These are phyloP conservation scores for Epistrophe grossulariae DNA, from an alignment of 2,888 invertebrate species.

Conservation along the genomic window DNA sequence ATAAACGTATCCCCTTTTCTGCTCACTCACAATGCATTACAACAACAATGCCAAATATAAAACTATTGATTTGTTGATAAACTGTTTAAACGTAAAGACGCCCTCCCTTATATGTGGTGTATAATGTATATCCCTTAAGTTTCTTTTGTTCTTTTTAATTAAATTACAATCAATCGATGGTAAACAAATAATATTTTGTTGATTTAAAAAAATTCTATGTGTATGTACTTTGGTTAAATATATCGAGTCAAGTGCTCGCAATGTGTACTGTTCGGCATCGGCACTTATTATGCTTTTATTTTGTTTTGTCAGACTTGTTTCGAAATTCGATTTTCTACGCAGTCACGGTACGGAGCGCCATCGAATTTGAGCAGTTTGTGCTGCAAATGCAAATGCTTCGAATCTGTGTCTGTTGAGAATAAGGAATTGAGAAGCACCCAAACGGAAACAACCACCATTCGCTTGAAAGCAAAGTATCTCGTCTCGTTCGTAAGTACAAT, in stretches of 20 bases:
- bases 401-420: slow-evolving; percentile 43
- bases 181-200: slow-evolving; percentile 31
- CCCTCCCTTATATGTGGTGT: background rate
- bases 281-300: slow-evolving; percentile 5
- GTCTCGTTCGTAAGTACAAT: background rate
- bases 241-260: slow-evolving; percentile 3
- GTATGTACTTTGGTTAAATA: slow-evolving; percentile 5
- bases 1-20: slow-evolving; percentile 30
- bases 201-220: slow-evolving; percentile 19
- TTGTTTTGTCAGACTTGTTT: slow-evolving; percentile 22
- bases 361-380: slow-evolving; percentile 8
- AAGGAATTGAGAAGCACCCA: slow-evolving; percentile 26
- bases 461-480: slow-evolving; percentile 17
- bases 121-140: background rate
- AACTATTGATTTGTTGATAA: slow-evolving; percentile 49
- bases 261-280: slow-evolving; percentile 3
- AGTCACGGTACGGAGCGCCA: background rate
- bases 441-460: slow-evolving; percentile 50
- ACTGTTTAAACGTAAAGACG: slow-evolving; percentile 23
- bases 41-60: slow-evolving; percentile 34
- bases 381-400: slow-evolving; percentile 58
- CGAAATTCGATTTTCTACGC: slow-evolving; percentile 47
- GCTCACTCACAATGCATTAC: slow-evolving; percentile 14
- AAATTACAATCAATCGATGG: slow-evolving; percentile 62
- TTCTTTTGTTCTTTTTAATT: slow-evolving; percentile 52